These are phyloP conservation scores for Tetrax tetrax DNA, from an alignment of 2,113 vertebrate genomes.

Conservation along the genomic window DNA sequence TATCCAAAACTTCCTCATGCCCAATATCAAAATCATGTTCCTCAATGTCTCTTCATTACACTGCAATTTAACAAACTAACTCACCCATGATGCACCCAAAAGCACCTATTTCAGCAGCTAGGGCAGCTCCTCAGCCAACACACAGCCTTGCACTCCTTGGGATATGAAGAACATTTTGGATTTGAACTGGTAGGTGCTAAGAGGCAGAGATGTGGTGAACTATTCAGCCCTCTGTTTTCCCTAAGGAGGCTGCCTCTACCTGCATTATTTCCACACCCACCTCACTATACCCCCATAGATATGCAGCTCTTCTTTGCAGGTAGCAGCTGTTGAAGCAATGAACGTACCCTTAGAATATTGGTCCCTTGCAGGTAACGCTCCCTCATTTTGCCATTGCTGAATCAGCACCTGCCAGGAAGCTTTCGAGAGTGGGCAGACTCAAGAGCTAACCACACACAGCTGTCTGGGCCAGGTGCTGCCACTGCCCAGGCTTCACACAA, in stretches of 20 bases:
- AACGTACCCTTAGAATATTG: not conserved
- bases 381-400: not conserved
- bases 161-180: too few species aligned
- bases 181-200: too few species aligned
- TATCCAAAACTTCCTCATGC: not conserved
- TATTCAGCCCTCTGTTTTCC: too few species aligned
- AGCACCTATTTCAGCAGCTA: too few species aligned
- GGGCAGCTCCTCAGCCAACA: too few species aligned
- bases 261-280: not conserved
- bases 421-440: accelerated
- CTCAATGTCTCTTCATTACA: not conserved
- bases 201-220: too few species aligned
- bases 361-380: not conserved
- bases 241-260: not conserved
- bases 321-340: not conserved
- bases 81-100: too few species aligned
- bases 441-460: not conserved
- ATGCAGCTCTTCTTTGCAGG: not conserved
- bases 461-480: not conserved
- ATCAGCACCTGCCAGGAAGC: not conserved
- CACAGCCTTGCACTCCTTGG: too few species aligned
- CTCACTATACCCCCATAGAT: not conserved
- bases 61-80: too few species aligned
- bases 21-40: not conserved
- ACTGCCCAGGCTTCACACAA: accelerated